phyloP scores from a whole-genome alignment of 37 sponge, comb jelly and placozoan species.

The Spongia lamella region DNA sequence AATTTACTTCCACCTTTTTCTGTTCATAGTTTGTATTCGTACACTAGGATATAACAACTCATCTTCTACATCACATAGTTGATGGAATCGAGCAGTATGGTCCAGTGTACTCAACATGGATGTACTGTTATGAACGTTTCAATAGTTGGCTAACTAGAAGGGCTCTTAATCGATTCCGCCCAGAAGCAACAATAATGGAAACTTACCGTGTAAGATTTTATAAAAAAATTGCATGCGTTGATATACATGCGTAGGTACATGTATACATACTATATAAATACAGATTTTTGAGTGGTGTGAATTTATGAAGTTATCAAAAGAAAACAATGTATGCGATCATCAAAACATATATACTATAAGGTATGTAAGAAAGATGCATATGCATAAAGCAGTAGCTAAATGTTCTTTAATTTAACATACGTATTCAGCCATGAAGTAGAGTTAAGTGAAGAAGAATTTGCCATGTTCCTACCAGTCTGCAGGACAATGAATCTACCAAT shows the following conservation, averaged over 20 bases:
- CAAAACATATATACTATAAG: too few species aligned
- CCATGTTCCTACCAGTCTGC: too few species aligned
- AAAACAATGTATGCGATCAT: too few species aligned
- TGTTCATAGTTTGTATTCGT: not conserved
- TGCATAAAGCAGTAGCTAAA: too few species aligned
- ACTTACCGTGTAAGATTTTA: slow-evolving; percentile 24
- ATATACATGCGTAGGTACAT: not conserved
- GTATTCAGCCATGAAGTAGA: too few species aligned
- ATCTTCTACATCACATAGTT: slow-evolving; percentile 19
- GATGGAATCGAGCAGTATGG: slow-evolving; percentile 18
- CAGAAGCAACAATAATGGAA: slow-evolving; percentile 37
- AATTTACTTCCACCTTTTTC: not conserved
- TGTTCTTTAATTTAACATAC: too few species aligned
- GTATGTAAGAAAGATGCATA: too few species aligned
- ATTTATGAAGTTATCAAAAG: too few species aligned
- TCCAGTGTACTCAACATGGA: slow-evolving; percentile 36
- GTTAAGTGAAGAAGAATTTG: too few species aligned
- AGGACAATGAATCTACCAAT: too few species aligned
- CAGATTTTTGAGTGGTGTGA: too few species aligned
- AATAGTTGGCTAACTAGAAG: slow-evolving; percentile 24
- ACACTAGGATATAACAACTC: slow-evolving; percentile 20
- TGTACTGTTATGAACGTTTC: slow-evolving; percentile 31
- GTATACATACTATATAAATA: not conserved
- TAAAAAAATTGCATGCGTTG: too few species aligned
- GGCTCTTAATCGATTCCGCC: slow-evolving; percentile 8